phyloP scores from a whole-genome alignment of 2,888 invertebrate genomes.

The Willowsia nigromaculata region DNA sequence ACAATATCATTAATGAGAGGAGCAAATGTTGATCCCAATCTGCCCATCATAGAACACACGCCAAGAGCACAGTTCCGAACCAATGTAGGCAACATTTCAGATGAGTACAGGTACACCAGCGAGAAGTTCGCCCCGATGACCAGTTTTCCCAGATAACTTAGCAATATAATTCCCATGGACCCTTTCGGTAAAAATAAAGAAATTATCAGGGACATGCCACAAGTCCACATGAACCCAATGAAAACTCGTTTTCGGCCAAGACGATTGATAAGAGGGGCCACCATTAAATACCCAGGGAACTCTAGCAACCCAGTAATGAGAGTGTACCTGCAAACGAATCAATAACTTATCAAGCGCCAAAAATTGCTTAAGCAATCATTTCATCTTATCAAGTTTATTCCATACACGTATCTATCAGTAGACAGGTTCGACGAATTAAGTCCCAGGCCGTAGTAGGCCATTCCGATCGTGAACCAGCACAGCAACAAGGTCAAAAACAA shows the following conservation, averaged over 20 bases:
- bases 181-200: conserved; percentile 24
- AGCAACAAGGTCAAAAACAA: conserved; percentile 12
- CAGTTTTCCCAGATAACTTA: conserved; percentile 42
- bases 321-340: conserved; percentile 43
- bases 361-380: too few species aligned
- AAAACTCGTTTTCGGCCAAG: conserved; percentile 57
- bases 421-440: conserved; percentile 37
- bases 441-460: conserved; percentile 68
- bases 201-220: conserved; percentile 5
- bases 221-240: conserved; percentile 39
- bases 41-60: conserved; percentile 58
- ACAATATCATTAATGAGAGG: conserved; percentile 66
- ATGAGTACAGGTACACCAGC: conserved; percentile 60
- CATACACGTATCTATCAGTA: conserved; percentile 48
- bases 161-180: background rate
- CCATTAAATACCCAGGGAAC: conserved; percentile 54
- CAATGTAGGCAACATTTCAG: conserved; percentile 65
- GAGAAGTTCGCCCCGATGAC: conserved; percentile 53
- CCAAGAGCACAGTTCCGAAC: conserved; percentile 55
- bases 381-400: background rate
- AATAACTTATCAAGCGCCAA: background rate
- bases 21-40: conserved; percentile 50
- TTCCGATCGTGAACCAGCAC: conserved; percentile 46
- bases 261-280: conserved; percentile 12
- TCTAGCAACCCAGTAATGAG: conserved; percentile 66